Evolutionary conservation across 2,888 invertebrate genomes (phyloP).

Genomic region (Phengaris alcon): DNA sequence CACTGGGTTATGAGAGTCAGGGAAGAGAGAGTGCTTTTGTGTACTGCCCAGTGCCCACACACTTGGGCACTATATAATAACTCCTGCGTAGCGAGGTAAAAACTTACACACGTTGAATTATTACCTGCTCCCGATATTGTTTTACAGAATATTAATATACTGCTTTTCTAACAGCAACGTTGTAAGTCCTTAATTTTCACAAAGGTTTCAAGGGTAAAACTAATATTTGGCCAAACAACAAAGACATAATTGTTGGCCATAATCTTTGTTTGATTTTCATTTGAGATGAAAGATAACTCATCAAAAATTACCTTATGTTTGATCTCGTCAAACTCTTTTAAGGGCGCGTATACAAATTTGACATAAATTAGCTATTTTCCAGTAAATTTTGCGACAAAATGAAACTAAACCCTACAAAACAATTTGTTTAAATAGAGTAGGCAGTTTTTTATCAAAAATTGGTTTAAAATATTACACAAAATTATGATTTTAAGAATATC

Average conservation of each 20-base stretch:
- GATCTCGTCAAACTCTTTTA: neutral
- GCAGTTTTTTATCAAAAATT: too few relatives aligned
- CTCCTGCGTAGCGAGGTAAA: neutral
- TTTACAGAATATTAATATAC: neutral
- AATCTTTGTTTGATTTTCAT: constrained; percentile 18
- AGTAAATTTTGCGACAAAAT: too few relatives aligned
- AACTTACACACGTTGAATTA: neutral
- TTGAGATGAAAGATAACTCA: constrained; percentile 15
- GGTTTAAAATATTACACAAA: too few relatives aligned
- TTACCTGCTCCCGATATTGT: neutral
- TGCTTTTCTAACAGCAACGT: neutral
- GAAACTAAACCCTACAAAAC: too few relatives aligned
- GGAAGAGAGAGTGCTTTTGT: too few relatives aligned
- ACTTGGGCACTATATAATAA: too few relatives aligned
- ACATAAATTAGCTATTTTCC: too few relatives aligned
- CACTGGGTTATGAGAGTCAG: too few relatives aligned
- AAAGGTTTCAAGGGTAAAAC: constrained; percentile 20
- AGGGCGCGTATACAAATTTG: neutral
- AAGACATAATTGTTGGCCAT: neutral
- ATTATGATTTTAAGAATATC: too few relatives aligned
- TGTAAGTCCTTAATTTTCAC: constrained; percentile 17
- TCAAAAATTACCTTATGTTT: neutral
- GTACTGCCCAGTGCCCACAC: too few relatives aligned
- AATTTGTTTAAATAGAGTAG: too few relatives aligned
- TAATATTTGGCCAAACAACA: constrained; percentile 6